Base-by-base conservation (phyloP, 92 coral and sea anemone species). In the Heliopora coerulea region DNA sequence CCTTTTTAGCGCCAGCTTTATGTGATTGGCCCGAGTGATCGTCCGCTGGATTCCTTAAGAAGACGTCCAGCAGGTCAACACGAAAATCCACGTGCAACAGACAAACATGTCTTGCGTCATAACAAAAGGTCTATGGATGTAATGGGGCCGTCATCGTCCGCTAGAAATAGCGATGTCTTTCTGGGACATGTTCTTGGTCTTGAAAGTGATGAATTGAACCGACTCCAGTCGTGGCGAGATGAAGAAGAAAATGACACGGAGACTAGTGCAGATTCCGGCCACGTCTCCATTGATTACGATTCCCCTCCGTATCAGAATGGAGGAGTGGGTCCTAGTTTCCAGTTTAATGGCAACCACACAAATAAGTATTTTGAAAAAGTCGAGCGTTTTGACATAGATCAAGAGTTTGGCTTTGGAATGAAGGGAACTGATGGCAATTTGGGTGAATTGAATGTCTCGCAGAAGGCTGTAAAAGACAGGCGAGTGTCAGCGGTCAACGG, bases 211-310 rank as follows among this genome's bases (percentile, higher is more conserved):
- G 40, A 68, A 25, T 40, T 48, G 3, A 28, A 48, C 59, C 10
- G 60, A 17, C 28, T 50, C 59, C 54, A 23, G 21, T 30, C 77
- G 25, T 70, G 77, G 62, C 62, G 37, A 33, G 57, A 70, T 54
- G 77, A 70, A 28, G 77, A 70, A 33, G 77, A 70, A 40, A 70
- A 70, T 34, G 77, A 70, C 63, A 70, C 77, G 4, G 77, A 70
- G 52, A 70, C 77, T 4, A 70, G 77, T 19, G 62, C 62, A 3
- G 77, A 70, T 37, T 70, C 77, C 15, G 77, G 77, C 12, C 77
- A 70, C 30, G 77, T 70, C 12, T 70, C 77, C 39, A 37, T 49
- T 70, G 77, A 70, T 27, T 70, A 62, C 49, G 77, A 70, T 27
- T 70, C 77, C 49, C 77, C 77, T 18, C 32, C 77, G 28, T 70